These are phyloP conservation scores for Enteromius paludinosus DNA, from an alignment of 2,797 vertebrate genomes.

Conservation along the genomic window DNA sequence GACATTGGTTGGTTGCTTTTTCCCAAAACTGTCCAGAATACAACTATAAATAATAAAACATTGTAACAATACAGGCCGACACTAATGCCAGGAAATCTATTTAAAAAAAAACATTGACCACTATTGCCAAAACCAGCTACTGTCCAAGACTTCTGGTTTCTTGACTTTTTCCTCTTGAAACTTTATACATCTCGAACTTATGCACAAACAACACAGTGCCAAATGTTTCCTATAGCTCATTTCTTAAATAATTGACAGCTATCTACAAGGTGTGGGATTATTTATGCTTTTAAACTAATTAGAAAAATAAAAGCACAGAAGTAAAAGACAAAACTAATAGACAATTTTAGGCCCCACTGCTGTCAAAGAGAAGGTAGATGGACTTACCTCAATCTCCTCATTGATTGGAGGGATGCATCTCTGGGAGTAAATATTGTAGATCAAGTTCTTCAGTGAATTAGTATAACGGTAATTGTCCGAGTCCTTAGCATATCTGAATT, in stretches of 20 bases:
- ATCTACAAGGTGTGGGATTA: not conserved
- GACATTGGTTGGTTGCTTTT: not conserved
- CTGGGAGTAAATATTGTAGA: constrained; percentile 70
- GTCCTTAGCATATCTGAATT: constrained; percentile 66
- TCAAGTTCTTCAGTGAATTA: constrained; percentile 61
- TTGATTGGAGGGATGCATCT: constrained; percentile 69
- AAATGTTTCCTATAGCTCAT: not conserved
- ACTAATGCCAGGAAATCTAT: not conserved
- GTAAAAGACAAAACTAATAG: not conserved
- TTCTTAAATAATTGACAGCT: not conserved
- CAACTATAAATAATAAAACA: not conserved
- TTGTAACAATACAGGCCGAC: not conserved
- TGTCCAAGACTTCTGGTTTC: not conserved
- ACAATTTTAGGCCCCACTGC: not conserved
- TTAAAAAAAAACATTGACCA: not conserved
- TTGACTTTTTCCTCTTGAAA: not conserved
- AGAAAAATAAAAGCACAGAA: not conserved
- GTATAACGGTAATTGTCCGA: constrained; percentile 72
- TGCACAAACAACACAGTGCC: not conserved
- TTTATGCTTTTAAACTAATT: not conserved
- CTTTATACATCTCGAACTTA: not conserved
- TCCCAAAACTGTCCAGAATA: not conserved
- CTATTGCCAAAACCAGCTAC: constrained; percentile 4
- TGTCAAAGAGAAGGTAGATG: not conserved
- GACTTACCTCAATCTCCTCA: constrained; percentile 69